Evolutionary conservation across 2,113 vertebrate species (phyloP), one percentile per base, ranked within the genome.

Genomic region (Panthera uncia): DNA sequence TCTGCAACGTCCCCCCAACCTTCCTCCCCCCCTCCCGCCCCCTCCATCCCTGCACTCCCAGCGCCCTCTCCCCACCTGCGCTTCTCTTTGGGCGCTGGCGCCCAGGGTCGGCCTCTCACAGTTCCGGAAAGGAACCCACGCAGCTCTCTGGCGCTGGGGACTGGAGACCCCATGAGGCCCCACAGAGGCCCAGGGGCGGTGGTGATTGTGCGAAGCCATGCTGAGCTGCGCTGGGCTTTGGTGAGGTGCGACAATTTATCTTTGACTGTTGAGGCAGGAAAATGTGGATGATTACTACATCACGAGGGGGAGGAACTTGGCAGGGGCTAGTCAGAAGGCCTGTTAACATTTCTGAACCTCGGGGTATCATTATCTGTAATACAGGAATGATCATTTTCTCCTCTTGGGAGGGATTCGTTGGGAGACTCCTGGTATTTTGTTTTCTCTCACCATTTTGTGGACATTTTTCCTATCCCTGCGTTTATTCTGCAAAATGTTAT

Each of bases 191-290:
- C 71, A 63, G 87, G 66, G 73, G 85, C 38, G 27, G 93, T 74
- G 97, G 98, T 97, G 98, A 99, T 99, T 97, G 65, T 94, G 93
- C 96, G 81, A 93, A 97, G 97, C 78, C 73, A 88, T 98, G 97
- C 97, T 95, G 97, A 97, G 96, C 96, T 82, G 94, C 69, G n/a
- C 90, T 85, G 87, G 95, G 96, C 71, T 87, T 88, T 81, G 95
- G 97, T 96, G 97, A 98, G 94, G 95, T 80, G 82, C 79, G 97
- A 97, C 95, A 93, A 97, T 87, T 88, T 98, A 99, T 98, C 99
- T 99, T 99, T 99, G 99, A 99, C 99, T 23, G 97, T 99, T 99
- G 99, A 99, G 99, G 98, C 99, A 99, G 97, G 99, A 99, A 98
- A 99, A 99, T 98, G 98, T 99, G 96, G 99, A 99, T 98, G 99